These are phyloP conservation scores for Melanotaenia parkinsoni DNA, from an alignment of 2,797 vertebrate species.

Conservation along the genomic window DNA sequence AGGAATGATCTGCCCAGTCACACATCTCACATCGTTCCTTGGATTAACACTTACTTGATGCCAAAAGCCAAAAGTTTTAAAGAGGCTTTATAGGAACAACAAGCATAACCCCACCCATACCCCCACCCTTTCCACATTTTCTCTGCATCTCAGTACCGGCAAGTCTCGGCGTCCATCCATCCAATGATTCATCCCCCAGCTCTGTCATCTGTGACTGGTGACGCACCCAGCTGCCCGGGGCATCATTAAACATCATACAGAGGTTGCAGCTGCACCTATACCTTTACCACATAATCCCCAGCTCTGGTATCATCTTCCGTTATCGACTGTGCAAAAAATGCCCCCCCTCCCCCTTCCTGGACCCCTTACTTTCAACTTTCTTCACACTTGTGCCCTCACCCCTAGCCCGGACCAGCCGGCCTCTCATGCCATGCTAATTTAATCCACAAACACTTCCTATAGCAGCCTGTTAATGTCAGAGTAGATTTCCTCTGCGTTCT, in stretches of 20 bases:
- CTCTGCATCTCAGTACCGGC: conserved; percentile 49
- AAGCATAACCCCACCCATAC: conserved; percentile 48
- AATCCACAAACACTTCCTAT: conserved; percentile 88
- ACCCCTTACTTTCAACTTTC: conserved; percentile 31
- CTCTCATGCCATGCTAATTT: conserved; percentile 81
- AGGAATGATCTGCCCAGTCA: conserved; percentile 37
- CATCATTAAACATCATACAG: conserved; percentile 51
- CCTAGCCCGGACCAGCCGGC: conserved; percentile 47
- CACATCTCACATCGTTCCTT: conserved; percentile 27
- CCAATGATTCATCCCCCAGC: conserved; percentile 63
- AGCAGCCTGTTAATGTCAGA: conserved; percentile 88
- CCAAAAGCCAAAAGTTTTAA: conserved; percentile 60
- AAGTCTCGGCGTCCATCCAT: conserved; percentile 62
- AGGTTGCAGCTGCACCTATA: conserved; percentile 58
- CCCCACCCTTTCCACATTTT: conserved; percentile 43
- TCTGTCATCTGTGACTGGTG: conserved; percentile 69
- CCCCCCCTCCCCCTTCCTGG: neutral
- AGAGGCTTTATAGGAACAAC: conserved; percentile 59
- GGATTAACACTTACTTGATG: conserved; percentile 40
- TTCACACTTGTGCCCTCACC: conserved; percentile 53
- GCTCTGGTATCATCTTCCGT: conserved; percentile 51
- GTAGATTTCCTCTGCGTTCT: conserved; percentile 83
- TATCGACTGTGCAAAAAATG: conserved; percentile 15
- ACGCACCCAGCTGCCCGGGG: conserved; percentile 56
- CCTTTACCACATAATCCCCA: conserved; percentile 30